These are phyloP conservation scores for Megamerina dolium DNA, from an alignment of 2,888 invertebrate genomes.

Conservation along the genomic window DNA sequence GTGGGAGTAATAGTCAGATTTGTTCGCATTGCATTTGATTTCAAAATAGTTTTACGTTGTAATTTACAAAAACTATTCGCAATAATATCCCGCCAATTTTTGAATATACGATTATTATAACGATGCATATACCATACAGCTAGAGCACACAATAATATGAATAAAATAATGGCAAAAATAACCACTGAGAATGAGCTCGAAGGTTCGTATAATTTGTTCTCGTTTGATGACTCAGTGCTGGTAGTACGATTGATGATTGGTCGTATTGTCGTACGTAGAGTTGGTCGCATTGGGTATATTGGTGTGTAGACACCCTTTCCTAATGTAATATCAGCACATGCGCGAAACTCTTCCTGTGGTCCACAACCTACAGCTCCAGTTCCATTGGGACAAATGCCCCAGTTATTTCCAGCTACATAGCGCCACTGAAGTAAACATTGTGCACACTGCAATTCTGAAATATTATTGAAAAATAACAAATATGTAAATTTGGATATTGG, in stretches of 20 bases:
- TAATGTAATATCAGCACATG: constrained; percentile 75
- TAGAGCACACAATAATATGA: constrained; percentile 60
- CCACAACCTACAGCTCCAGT: constrained; percentile 80
- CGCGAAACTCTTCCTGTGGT: constrained; percentile 81
- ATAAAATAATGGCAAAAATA: too few relatives aligned
- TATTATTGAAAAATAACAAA: too few relatives aligned
- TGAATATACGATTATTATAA: constrained; percentile 65
- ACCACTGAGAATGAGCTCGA: constrained; percentile 60
- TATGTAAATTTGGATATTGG: too few relatives aligned
- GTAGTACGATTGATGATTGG: too few relatives aligned
- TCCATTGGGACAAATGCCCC: constrained; percentile 70
- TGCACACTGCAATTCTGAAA: constrained; percentile 60
- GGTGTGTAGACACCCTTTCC: constrained; percentile 52
- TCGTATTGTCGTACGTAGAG: constrained; percentile 26
- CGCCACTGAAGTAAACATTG: constrained; percentile 87
- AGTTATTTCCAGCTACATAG: constrained; percentile 80
- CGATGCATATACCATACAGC: constrained; percentile 69
- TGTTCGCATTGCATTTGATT: background rate
- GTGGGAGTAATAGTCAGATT: background rate
- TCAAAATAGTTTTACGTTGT: constrained; percentile 1
- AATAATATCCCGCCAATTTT: constrained; percentile 40
- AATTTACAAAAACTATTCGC: constrained; percentile 19
- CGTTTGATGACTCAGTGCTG: constrained; percentile 25
- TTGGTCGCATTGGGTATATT: constrained; percentile 36
- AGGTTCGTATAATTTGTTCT: constrained; percentile 50